Base-by-base conservation (phyloP, 1,140 invertebrate genomes). In the Drosophila ambigua region DNA sequence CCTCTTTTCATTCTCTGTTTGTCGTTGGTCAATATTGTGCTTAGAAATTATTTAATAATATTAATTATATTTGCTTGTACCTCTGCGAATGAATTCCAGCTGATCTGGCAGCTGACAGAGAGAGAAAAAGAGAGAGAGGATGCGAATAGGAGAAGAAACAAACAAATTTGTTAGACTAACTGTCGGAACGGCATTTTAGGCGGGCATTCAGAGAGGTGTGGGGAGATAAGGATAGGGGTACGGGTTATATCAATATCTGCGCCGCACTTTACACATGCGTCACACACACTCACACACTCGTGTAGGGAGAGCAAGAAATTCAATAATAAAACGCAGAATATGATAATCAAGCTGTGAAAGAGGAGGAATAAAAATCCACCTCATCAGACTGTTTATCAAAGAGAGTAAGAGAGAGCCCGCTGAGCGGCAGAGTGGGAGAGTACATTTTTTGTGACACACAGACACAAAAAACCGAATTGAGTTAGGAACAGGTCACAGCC, bases 191-290 rank as follows among this genome's bases (percentile, higher is more conserved):
- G 43, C 49, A 20, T 31, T 28, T 13, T 1, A 13, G 41, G 39
- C 23, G 16, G 23, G 46, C 1, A 53, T 15, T 23, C 4, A 20
- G 49, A 45, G 39, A n/a, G 24, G n/a, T 45, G 49, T n/a, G 50
- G 15, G 5, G 39, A 41, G 39, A 26, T 23, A 55, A 58, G 44
- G 41, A 58, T 48, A 41, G 24, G 53, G 53, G 53, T 24, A 59
- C 13, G 15, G 16, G 48, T 67, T 54, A 49, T 75, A 49, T 66
- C 60, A 65, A 60, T 45, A 55, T 75, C 35, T 76, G 72, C 68
- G 80, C 82, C 65, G 65, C 69, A 65, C 63, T 75, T 81, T 77
- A 64, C 64, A 78, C 59, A 87, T 87, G 82, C 78, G 82, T 87
- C 77, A 84, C 73, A 76, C 54, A 59, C 45, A 59, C 26, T 49